Evolutionary conservation across 2,888 invertebrate genomes (phyloP).

Genomic region (Latheticus oryzae): DNA sequence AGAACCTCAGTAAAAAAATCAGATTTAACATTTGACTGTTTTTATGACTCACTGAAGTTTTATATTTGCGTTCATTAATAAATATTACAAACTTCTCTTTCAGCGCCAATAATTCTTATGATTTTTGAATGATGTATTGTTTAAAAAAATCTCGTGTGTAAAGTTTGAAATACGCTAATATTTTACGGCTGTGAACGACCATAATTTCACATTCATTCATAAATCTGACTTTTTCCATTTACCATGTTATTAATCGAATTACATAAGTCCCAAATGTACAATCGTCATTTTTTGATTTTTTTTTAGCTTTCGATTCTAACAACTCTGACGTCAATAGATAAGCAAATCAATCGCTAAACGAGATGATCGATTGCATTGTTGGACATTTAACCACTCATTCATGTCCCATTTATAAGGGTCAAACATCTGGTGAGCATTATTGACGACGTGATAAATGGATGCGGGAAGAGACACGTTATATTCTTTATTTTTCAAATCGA

Average conservation of each 20-base stretch:
- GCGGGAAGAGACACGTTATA: slow-evolving; percentile 12
- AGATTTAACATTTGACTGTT: no score
- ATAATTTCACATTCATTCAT: slow-evolving; percentile 23
- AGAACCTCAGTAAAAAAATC: no score
- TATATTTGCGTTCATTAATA: slow-evolving; percentile 31
- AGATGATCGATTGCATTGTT: slow-evolving; percentile 21
- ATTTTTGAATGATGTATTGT: slow-evolving; percentile 20
- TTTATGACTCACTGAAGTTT: no score
- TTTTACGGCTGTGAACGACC: slow-evolving; percentile 21
- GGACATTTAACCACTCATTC: slow-evolving; percentile 20
- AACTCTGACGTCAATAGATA: slow-evolving; percentile 19
- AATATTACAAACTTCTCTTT: slow-evolving; percentile 17
- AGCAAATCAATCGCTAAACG: slow-evolving; percentile 23
- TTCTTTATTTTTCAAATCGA: no score
- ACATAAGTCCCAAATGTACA: no score
- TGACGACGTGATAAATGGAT: slow-evolving; percentile 26
- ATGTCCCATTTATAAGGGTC: slow-evolving; percentile 19
- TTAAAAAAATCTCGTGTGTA: slow-evolving; percentile 9
- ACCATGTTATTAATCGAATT: slow-evolving; percentile 36
- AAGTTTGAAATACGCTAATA: slow-evolving; percentile 21
- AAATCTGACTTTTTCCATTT: slow-evolving; percentile 24
- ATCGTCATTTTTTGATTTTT: no score
- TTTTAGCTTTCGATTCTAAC: no score
- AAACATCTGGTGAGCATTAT: slow-evolving; percentile 20
- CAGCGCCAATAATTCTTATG: slow-evolving; percentile 6